A percentile compares a stretch with the other conserved stretches of the same genome.
phyloP scores from a whole-genome alignment of 2,888 invertebrate genomes.

The Scaptomyza cyrtandrae region DNA sequence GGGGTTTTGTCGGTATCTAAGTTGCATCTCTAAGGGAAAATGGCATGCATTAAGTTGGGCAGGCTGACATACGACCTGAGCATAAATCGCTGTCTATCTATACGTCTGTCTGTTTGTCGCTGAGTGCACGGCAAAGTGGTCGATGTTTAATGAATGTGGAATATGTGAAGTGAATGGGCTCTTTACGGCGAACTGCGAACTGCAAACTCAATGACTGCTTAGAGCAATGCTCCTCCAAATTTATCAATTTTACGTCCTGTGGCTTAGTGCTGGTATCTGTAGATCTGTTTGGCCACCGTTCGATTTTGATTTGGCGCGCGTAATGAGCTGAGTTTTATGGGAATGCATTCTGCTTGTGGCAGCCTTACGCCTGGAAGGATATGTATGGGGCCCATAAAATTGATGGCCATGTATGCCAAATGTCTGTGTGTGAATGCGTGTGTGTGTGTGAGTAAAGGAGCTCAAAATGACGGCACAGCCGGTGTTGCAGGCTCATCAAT shows the following conservation, averaged over 20 bases:
- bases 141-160: slow-evolving; percentile 70
- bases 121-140: slow-evolving; percentile 68
- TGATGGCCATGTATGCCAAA: slow-evolving; percentile 50
- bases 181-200: slow-evolving; percentile 2
- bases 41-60: slow-evolving; percentile 39
- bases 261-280: slow-evolving; percentile 49
- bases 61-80: slow-evolving; percentile 42
- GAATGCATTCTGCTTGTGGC: slow-evolving; percentile 53
- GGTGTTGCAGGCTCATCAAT: slow-evolving; percentile 68
- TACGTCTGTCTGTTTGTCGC: slow-evolving; percentile 30
- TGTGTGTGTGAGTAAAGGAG: slow-evolving; percentile 13
- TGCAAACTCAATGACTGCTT: slow-evolving; percentile 21
- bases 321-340: slow-evolving; percentile 75
- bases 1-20: no score
- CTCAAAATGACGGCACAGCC: slow-evolving; percentile 47
- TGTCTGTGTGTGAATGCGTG: slow-evolving; percentile 8
- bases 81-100: slow-evolving; percentile 49
- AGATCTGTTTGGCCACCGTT: slow-evolving; percentile 38
- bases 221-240: slow-evolving; percentile 51
- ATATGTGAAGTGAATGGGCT: slow-evolving; percentile 1
- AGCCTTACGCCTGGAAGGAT: slow-evolving; percentile 41
- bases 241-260: slow-evolving; percentile 71
- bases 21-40: slow-evolving; percentile 39
- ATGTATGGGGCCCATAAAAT: slow-evolving; percentile 65
- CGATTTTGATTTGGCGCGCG: slow-evolving; percentile 72